Conservation (phyloP, 2,888 invertebrate genomes). For the Pristionchus arcanus region DNA sequence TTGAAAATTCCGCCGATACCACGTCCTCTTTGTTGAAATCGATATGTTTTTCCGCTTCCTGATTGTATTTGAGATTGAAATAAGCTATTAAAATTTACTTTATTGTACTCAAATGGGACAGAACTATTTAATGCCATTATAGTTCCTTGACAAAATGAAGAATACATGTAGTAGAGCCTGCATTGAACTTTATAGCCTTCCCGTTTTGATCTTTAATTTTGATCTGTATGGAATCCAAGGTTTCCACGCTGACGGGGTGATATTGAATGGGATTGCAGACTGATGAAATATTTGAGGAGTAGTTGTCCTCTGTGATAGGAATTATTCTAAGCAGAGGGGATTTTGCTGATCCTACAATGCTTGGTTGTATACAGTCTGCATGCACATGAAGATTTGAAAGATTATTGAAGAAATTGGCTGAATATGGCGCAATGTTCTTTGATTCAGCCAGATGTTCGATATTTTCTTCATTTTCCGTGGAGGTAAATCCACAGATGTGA, state of each 20-base stretch:
- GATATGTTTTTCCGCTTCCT: background rate
- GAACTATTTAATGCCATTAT: background rate
- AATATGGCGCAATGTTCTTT: background rate
- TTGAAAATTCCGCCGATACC: background rate
- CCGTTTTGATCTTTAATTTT: background rate
- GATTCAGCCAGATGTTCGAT: background rate
- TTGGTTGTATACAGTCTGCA: background rate
- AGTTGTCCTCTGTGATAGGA: background rate
- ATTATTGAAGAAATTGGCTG: background rate
- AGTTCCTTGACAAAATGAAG: background rate
- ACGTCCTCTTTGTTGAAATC: background rate
- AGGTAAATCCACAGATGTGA: background rate
- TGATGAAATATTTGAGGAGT: background rate
- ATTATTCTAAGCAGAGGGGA: background rate
- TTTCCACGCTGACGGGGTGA: background rate
- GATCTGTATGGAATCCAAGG: background rate
- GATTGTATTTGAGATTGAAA: background rate
- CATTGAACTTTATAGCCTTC: background rate
- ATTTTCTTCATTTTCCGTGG: background rate
- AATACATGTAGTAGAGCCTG: background rate
- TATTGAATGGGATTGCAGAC: background rate
- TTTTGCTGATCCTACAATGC: background rate
- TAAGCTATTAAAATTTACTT: background rate
- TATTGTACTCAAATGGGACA: background rate
- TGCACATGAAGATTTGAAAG: background rate